Conservation (phyloP, 2,113 vertebrate species). For the Cynopterus brachyotis region DNA sequence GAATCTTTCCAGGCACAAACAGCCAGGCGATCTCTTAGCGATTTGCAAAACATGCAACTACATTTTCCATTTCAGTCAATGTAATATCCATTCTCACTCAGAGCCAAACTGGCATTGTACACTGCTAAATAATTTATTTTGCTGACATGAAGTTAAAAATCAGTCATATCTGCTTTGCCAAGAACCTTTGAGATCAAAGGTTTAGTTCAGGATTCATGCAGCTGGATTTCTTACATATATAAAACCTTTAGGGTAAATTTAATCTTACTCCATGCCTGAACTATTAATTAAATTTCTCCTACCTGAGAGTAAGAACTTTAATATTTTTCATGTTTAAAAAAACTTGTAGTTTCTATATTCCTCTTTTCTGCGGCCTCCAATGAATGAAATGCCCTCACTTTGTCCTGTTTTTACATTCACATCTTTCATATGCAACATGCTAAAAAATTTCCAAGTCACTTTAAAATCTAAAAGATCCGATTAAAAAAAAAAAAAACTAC, state of each 20-base stretch:
- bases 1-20: background rate
- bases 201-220: background rate
- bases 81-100: background rate
- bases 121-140: slow-evolving; percentile 45
- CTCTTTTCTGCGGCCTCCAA: background rate
- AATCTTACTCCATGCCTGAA: slow-evolving; percentile 14
- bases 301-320: background rate
- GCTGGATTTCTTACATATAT: background rate
- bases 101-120: background rate
- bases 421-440: background rate
- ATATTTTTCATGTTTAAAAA: background rate
- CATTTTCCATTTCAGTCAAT: background rate
- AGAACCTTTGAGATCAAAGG: slow-evolving; percentile 52
- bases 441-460: background rate
- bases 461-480: background rate
- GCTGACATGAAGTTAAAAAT: slow-evolving; percentile 43
- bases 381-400: background rate
- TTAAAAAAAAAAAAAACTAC: background rate
- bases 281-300: slow-evolving; percentile 52
- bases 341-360: background rate
- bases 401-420: background rate
- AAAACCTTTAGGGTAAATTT: slow-evolving; percentile 52
- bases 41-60: background rate
- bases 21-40: background rate
- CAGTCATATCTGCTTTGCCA: slow-evolving; percentile 32